Evolutionary conservation across 1,140 invertebrate genomes (phyloP).

Genomic region (Drosophila arizonae): DNA sequence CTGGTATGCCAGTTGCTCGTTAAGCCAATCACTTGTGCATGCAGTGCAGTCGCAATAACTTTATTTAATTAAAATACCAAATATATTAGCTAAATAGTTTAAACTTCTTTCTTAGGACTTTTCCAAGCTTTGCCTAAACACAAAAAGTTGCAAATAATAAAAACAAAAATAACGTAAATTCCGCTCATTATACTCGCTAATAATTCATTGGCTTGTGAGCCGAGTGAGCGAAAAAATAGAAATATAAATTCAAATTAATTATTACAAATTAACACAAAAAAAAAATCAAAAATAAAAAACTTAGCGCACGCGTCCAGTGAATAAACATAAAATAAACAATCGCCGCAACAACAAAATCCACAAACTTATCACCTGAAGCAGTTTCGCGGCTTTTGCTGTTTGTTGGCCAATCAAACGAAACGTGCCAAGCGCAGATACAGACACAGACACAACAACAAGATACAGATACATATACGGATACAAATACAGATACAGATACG

Average conservation of each 20-base stretch:
- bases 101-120: background rate
- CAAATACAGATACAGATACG: constrained; percentile 1
- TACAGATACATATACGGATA: background rate
- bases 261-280: constrained; percentile 70
- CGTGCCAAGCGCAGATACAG: constrained; percentile 10
- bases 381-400: constrained; percentile 20
- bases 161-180: constrained; percentile 18
- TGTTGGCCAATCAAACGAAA: constrained; percentile 52
- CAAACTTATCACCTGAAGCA: constrained; percentile 56
- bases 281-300: background rate
- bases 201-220: constrained; percentile 38
- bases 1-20: constrained; percentile 13
- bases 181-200: constrained; percentile 31
- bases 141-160: background rate
- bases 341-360: constrained; percentile 33
- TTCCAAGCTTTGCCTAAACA: constrained; percentile 3
- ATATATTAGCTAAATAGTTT: background rate
- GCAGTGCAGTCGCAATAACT: background rate
- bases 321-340: constrained; percentile 55
- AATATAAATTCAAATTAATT: constrained; percentile 61
- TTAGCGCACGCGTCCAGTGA: constrained; percentile 54
- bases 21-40: constrained; percentile 25
- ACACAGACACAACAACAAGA: background rate
- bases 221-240: constrained; percentile 4
- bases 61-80: background rate